Evolutionary conservation across 2,888 invertebrate species (phyloP), one percentile per base, ranked within the genome.

Genomic region (Galeopsomyia nigrocyanea): DNA sequence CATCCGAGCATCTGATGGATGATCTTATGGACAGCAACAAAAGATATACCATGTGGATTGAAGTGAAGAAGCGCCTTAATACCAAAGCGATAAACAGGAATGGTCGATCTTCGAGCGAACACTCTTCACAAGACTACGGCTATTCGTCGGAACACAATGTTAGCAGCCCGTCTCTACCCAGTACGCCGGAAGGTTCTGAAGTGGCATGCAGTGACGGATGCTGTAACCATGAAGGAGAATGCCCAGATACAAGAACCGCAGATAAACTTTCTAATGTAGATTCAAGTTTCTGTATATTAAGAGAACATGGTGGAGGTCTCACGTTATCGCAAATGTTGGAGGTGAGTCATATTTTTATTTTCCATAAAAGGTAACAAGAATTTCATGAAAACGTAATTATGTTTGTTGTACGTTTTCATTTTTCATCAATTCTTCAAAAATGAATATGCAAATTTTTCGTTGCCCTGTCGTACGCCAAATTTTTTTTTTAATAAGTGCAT

Each of bases 181-280:
- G 94, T 83, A 95, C 95, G 3, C 94, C 95, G 0, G 96, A 96
- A 82, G 95, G 96, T 46, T 96, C 96, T 0, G 96, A 96, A 83
- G 91, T 96, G 67, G 95, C 95, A 0, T 97, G 95, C 87, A 94
- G 93, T 0, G 96, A 96, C 83, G 93, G 93, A 55, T 94, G 94
- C 84, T 96, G 96, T 87, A 94, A 94, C 84, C 92, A 93, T 79
- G 93, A 93, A 78, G 86, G 86, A 75, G 83, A 84, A 73, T 83
- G 79, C 76, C 80, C 82, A 5, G 89, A 79, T 87, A 70, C 79
- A 68, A 77, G 78, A 60, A 70, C 80, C 31, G 73, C 77, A 51
- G 81, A 82, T 50, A 84, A 84, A 79, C 76, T 80, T 68, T 77
- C 77, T 73, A 81, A 82, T 81, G 82, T 83, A 79, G 82, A 79